Conservation (phyloP, 2,888 invertebrate genomes). For the Entomobrya proxima region DNA sequence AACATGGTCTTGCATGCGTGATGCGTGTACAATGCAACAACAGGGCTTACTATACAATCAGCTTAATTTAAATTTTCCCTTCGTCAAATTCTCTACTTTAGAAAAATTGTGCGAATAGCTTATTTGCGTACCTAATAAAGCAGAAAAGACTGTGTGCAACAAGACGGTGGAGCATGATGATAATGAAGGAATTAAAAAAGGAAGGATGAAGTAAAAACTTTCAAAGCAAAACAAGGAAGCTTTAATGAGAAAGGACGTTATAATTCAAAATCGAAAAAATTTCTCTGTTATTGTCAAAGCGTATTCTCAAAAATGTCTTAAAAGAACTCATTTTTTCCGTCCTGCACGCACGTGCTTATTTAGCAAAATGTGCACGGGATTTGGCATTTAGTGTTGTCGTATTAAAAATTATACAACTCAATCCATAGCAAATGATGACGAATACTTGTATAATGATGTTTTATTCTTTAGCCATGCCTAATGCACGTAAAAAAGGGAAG, state of each 20-base stretch:
- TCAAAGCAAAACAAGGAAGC: constrained; percentile 66
- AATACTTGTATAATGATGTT: too few species aligned
- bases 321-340: constrained; percentile 10
- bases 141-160: neutral
- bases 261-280: neutral
- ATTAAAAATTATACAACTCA: too few species aligned
- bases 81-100: constrained; percentile 13
- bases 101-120: constrained; percentile 30
- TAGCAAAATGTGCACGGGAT: neutral
- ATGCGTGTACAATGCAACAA: neutral
- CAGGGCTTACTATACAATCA: constrained; percentile 16
- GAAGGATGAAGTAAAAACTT: constrained; percentile 41
- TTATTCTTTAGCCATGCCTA: too few species aligned
- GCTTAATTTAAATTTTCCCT: constrained; percentile 59
- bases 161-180: constrained; percentile 17
- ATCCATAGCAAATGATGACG: too few species aligned
- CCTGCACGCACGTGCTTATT: constrained; percentile 18
- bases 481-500: too few species aligned
- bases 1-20: constrained; percentile 44
- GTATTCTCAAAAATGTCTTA: neutral
- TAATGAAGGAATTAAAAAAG: constrained; percentile 60
- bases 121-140: constrained; percentile 25
- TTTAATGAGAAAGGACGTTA: constrained; percentile 53
- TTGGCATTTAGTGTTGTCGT: neutral
- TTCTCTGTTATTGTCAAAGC: constrained; percentile 33